These are phyloP conservation scores for Lytechinus pictus DNA, from an alignment of 35 echinoderm and acorn worm genomes.

Conservation along the genomic window DNA sequence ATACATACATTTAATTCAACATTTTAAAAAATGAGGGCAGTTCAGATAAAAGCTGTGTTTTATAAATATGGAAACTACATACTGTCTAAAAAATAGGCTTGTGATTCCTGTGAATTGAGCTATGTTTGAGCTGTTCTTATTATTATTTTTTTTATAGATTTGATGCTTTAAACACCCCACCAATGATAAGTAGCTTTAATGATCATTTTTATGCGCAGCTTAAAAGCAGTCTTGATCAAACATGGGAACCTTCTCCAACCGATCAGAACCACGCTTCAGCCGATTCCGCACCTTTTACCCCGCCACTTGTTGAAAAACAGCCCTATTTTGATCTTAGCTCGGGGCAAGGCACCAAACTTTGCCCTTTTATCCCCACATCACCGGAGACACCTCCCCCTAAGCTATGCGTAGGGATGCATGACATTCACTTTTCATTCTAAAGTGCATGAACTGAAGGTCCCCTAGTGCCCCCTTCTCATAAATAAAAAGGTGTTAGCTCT, in stretches of 20 bases:
- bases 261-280: neutral
- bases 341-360: neutral
- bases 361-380: neutral
- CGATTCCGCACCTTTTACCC: neutral
- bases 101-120: too few relatives aligned
- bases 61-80: too few relatives aligned
- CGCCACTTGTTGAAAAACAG: neutral
- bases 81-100: too few relatives aligned
- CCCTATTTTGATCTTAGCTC: neutral
- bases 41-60: too few relatives aligned
- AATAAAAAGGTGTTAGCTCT: neutral
- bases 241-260: neutral
- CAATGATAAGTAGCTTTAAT: neutral
- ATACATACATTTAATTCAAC: too few relatives aligned
- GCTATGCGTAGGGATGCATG: neutral
- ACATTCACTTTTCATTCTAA: neutral
- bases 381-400: neutral
- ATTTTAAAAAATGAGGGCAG: too few relatives aligned
- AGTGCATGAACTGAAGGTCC: neutral
- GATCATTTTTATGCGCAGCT: neutral
- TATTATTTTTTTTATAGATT: too few relatives aligned
- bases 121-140: too few relatives aligned
- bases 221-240: neutral
- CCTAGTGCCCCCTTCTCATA: neutral
- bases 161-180: too few relatives aligned